phyloP scores from a whole-genome alignment of 2,888 invertebrate genomes.

The Pasiphila rectangulata region DNA sequence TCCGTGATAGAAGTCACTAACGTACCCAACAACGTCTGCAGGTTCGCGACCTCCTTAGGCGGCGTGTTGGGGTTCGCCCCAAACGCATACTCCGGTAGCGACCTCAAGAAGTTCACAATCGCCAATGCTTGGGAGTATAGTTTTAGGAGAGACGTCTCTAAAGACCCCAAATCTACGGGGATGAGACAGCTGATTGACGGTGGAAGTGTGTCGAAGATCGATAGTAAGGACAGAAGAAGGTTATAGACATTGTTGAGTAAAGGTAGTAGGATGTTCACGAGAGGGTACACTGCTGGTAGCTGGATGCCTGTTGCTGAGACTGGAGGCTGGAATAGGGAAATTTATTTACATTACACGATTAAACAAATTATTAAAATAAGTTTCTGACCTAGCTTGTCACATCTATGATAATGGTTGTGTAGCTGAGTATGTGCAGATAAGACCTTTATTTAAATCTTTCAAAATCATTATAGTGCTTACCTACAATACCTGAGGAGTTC shows the following conservation, averaged over 20 bases:
- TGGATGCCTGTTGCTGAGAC: slow-evolving; percentile 57
- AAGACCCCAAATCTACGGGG: slow-evolving; percentile 65
- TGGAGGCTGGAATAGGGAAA: slow-evolving; percentile 51
- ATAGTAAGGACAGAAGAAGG: slow-evolving; percentile 65
- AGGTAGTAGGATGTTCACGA: slow-evolving; percentile 70
- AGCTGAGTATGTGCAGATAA: too few relatives aligned
- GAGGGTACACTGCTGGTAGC: slow-evolving; percentile 69
- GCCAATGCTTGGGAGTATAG: slow-evolving; percentile 70
- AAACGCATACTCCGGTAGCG: slow-evolving; percentile 63
- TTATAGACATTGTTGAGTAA: slow-evolving; percentile 75
- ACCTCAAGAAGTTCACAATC: slow-evolving; percentile 65
- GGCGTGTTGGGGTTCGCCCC: slow-evolving; percentile 66
- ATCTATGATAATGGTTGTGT: too few relatives aligned
- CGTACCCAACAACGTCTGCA: slow-evolving; percentile 58
- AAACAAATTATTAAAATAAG: too few relatives aligned
- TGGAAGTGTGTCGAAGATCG: slow-evolving; percentile 71
- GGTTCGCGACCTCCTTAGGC: slow-evolving; percentile 45
- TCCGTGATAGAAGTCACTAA: slow-evolving; percentile 55
- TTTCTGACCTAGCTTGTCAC: too few relatives aligned
- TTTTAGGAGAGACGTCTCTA: slow-evolving; percentile 68
- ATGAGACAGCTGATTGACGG: slow-evolving; percentile 65
- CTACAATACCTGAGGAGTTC: too few relatives aligned
- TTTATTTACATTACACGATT: too few relatives aligned
- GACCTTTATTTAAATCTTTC: too few relatives aligned
- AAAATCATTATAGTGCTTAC: too few relatives aligned